phyloP scores from a whole-genome alignment of 2,113 vertebrate genomes.

The Corynorhinus townsendii region DNA sequence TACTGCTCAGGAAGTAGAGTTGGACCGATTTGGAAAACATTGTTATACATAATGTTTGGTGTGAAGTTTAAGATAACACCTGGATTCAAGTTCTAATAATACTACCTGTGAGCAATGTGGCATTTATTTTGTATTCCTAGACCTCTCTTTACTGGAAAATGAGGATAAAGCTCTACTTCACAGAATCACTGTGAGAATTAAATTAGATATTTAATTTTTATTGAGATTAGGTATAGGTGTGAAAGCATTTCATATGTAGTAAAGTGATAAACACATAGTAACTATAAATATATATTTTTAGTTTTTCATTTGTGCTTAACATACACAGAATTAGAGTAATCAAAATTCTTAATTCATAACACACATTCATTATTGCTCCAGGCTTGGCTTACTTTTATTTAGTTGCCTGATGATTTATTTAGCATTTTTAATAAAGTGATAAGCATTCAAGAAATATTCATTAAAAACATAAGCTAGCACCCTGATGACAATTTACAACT shows the following conservation, averaged over 20 bases:
- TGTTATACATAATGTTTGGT: background rate
- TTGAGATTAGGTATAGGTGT: background rate
- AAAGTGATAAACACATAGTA: background rate
- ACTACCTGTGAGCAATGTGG: background rate
- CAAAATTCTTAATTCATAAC: background rate
- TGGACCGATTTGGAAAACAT: background rate
- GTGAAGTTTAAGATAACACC: background rate
- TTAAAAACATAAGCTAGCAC: background rate
- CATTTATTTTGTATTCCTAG: background rate
- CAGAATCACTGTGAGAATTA: background rate
- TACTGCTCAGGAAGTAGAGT: background rate
- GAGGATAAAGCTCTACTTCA: background rate
- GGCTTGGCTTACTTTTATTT: background rate
- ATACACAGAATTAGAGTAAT: background rate
- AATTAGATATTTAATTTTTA: background rate
- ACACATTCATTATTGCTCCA: background rate
- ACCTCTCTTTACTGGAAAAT: background rate
- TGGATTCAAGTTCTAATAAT: background rate
- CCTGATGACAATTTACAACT: background rate
- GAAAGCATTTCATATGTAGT: background rate
- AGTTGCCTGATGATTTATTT: background rate
- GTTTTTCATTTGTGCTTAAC: background rate
- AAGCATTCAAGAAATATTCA: background rate
- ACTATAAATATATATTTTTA: background rate
- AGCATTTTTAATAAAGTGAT: background rate